Conservation (phyloP, 2,797 vertebrate species). For the Gymnothorax reevesii region DNA sequence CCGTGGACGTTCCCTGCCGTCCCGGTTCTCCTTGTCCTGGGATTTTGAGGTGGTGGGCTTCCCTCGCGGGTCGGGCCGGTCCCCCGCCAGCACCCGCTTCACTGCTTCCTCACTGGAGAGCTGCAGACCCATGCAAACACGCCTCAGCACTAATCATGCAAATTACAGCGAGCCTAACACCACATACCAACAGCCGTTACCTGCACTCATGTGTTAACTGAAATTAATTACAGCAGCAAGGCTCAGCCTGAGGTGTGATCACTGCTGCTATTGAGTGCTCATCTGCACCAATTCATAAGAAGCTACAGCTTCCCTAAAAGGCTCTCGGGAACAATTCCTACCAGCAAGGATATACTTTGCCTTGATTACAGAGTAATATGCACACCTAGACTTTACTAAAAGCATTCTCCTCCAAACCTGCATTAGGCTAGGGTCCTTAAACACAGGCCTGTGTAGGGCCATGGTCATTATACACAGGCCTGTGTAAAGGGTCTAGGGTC, state of each 20-base stretch:
- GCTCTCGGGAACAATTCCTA: constrained; percentile 57
- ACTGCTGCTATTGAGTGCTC: neutral
- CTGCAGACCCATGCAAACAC: constrained; percentile 58
- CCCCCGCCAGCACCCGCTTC: constrained; percentile 83
- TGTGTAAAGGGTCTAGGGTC: no score
- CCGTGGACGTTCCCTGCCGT: constrained; percentile 58
- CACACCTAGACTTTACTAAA: neutral
- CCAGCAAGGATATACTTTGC: constrained; percentile 28
- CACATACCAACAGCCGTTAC: neutral
- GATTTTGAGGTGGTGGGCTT: constrained; percentile 73
- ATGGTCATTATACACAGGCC: no score
- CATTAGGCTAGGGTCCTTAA: no score
- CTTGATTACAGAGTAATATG: neutral
- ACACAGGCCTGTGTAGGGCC: no score
- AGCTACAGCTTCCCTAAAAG: constrained; percentile 36
- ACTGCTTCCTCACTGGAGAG: constrained; percentile 91
- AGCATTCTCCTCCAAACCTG: no score
- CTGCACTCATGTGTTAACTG: neutral
- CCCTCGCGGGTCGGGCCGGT: constrained; percentile 77
- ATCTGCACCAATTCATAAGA: neutral
- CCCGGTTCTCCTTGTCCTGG: constrained; percentile 79
- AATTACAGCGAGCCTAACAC: neutral
- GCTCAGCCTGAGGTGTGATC: neutral
- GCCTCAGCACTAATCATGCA: neutral
- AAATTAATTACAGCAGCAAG: constrained; percentile 11